Percentiles rank a stretch among this genome's conserved stretches.
phyloP scores from a whole-genome alignment of 2,888 invertebrate genomes.

The Cyclophora albipunctata region DNA sequence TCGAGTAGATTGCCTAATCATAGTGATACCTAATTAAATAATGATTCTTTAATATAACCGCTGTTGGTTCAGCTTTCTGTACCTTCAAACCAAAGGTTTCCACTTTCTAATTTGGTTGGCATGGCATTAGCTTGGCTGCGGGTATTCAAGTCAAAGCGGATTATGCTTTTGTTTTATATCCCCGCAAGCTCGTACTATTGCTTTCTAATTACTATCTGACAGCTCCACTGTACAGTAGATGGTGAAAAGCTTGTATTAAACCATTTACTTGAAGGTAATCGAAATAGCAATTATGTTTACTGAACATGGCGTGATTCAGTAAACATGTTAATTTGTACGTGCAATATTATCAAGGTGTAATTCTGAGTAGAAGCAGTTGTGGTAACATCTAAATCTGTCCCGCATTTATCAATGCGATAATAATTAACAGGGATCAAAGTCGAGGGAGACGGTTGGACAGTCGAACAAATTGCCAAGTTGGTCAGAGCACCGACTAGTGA shows the following conservation, averaged over 20 bases:
- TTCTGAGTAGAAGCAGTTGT: too few relatives aligned
- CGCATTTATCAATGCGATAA: slow-evolving; percentile 19
- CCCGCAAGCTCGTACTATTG: slow-evolving; percentile 43
- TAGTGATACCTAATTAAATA: slow-evolving; percentile 11
- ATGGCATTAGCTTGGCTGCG: slow-evolving; percentile 47
- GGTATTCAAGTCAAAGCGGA: slow-evolving; percentile 38
- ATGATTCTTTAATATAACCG: slow-evolving; percentile 19
- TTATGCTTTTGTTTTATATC: slow-evolving; percentile 53
- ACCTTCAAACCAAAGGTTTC: slow-evolving; percentile 45
- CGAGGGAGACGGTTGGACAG: slow-evolving; percentile 27
- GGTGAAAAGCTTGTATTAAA: too few relatives aligned
- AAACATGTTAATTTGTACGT: too few relatives aligned
- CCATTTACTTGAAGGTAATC: too few relatives aligned
- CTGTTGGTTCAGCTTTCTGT: slow-evolving; percentile 31
- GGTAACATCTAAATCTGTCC: slow-evolving; percentile 31
- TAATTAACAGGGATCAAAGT: slow-evolving; percentile 45
- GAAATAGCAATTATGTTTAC: too few relatives aligned
- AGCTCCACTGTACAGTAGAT: too few relatives aligned
- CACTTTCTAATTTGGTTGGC: slow-evolving; percentile 63
- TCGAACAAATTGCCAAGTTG: slow-evolving; percentile 50
- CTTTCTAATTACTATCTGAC: slow-evolving; percentile 49
- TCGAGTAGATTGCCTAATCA: slow-evolving; percentile 12
- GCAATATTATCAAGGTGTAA: too few relatives aligned
- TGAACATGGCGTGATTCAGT: too few relatives aligned
- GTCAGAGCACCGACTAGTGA: slow-evolving; percentile 37